phyloP scores from a whole-genome alignment of 2,797 vertebrate species.

The Smutsia gigantea region DNA sequence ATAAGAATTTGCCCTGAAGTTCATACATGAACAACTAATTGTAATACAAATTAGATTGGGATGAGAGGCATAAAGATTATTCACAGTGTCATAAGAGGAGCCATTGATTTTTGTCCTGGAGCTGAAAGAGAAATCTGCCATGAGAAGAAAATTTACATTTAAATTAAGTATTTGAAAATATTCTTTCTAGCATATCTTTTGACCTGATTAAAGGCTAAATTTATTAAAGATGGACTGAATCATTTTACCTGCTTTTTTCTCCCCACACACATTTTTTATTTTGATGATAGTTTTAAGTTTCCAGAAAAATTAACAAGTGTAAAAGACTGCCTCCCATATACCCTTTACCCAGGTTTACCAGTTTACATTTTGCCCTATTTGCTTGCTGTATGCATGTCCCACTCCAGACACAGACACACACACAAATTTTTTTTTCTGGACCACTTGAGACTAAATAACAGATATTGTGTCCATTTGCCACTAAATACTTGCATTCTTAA shows the following conservation, averaged over 20 bases:
- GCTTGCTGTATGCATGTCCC: not conserved
- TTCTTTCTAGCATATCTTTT: slow-evolving; percentile 9
- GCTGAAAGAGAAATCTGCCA: slow-evolving; percentile 12
- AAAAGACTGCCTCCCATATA: not conserved
- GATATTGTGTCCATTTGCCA: not conserved
- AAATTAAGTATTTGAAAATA: slow-evolving; percentile 43
- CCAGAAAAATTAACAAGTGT: not conserved
- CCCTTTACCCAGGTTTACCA: not conserved
- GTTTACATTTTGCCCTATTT: not conserved
- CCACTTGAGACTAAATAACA: not conserved
- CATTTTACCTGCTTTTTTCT: not conserved
- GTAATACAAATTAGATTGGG: not conserved
- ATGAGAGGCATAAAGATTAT: not conserved
- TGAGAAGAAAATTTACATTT: not conserved
- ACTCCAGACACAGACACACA: not conserved
- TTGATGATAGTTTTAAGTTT: not conserved
- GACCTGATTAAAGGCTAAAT: not conserved
- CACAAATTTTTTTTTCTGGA: not conserved
- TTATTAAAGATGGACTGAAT: slow-evolving; percentile 10
- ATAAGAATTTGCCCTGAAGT: not conserved
- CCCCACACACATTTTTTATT: not conserved
- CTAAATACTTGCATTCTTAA: not conserved
- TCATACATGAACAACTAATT: not conserved
- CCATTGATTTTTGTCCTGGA: not conserved
- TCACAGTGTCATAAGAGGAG: not conserved